Percentiles rank a stretch among this genome's conserved stretches.
phyloP scores from a whole-genome alignment of 1,140 invertebrate genomes.

The Neelides sp. region DNA sequence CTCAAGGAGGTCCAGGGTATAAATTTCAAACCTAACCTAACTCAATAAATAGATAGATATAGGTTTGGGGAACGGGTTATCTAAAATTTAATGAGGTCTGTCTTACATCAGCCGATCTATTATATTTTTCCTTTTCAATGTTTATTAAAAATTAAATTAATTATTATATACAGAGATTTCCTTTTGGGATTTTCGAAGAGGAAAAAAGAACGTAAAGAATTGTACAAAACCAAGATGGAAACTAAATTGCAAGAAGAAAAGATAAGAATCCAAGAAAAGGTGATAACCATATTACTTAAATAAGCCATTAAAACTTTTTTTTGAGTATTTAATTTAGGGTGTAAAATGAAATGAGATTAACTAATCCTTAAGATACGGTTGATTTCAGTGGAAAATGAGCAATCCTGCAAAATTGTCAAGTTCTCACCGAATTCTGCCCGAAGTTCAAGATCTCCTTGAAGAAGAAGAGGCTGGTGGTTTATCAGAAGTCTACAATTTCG shows the following conservation, averaged over 20 bases:
- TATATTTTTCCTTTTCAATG: too few species aligned
- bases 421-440: constrained; percentile 27
- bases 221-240: constrained; percentile 20
- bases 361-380: background rate
- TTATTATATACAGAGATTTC: constrained; percentile 25
- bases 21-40: too few species aligned
- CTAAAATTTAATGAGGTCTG: too few species aligned
- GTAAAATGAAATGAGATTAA: background rate
- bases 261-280: constrained; percentile 14
- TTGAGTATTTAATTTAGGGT: background rate
- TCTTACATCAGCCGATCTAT: too few species aligned
- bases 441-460: constrained; percentile 19
- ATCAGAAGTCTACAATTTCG: constrained; percentile 10
- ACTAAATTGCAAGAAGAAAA: constrained; percentile 23
- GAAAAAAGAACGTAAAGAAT: constrained; percentile 23
- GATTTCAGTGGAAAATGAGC: constrained; percentile 13
- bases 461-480: background rate
- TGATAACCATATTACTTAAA: background rate
- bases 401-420: constrained; percentile 13
- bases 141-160: too few species aligned
- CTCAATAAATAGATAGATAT: too few species aligned
- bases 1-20: too few species aligned
- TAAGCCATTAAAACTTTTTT: background rate
- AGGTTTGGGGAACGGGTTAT: too few species aligned
- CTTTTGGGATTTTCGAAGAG: constrained; percentile 26